Evolutionary conservation across 2,113 vertebrate genomes (phyloP).

Genomic region (Myotis lucifugus): DNA sequence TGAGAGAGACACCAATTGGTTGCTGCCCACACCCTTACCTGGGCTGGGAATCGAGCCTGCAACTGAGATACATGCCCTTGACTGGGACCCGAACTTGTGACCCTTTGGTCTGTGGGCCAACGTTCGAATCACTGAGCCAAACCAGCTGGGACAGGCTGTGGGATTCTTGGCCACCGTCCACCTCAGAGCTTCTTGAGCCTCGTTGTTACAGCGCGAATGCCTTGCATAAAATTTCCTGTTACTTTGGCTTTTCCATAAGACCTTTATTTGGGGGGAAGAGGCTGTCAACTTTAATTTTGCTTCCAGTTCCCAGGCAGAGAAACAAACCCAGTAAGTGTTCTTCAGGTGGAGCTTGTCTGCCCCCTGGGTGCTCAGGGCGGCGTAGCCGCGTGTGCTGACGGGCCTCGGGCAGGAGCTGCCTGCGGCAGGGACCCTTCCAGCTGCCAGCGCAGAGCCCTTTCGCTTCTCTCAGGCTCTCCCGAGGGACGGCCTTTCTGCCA

Average conservation of each 20-base stretch:
- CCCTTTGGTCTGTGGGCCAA: too few relatives aligned
- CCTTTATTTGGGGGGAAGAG: not conserved
- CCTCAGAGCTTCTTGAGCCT: not conserved
- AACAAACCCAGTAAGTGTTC: not conserved
- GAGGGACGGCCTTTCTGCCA: not conserved
- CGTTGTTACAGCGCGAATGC: accelerated
- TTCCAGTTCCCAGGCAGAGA: not conserved
- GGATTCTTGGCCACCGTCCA: accelerated
- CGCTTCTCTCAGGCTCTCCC: not conserved
- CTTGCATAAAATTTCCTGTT: not conserved
- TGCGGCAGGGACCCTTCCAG: not conserved
- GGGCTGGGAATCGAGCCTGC: too few relatives aligned
- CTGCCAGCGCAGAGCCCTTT: accelerated
- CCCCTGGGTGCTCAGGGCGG: not conserved
- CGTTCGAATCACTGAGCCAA: too few relatives aligned
- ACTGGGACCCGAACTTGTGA: too few relatives aligned
- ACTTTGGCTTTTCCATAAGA: not conserved
- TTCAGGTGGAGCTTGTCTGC: not conserved
- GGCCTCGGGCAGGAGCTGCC: not conserved
- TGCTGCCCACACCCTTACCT: too few relatives aligned
- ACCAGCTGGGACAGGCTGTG: too few relatives aligned
- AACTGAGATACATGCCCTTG: too few relatives aligned
- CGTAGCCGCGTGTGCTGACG: not conserved
- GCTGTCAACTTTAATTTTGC: not conserved
- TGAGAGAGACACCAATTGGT: too few relatives aligned